phyloP scores from a whole-genome alignment of 2,888 invertebrate genomes.

The Acronicta alni region DNA sequence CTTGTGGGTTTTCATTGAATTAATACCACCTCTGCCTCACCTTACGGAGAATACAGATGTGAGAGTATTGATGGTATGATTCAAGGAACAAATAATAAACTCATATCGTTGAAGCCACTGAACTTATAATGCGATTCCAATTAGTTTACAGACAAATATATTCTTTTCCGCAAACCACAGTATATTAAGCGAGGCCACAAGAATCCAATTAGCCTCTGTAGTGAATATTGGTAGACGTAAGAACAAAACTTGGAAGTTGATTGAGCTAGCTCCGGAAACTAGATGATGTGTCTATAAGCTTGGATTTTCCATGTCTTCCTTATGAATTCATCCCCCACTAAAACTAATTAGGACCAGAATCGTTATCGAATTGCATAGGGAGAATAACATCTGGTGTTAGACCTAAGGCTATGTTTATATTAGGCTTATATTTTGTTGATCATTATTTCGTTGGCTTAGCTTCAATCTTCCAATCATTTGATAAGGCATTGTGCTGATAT shows the following conservation, averaged over 20 bases:
- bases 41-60: too few relatives aligned
- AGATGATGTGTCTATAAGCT: too few relatives aligned
- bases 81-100: not conserved
- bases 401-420: too few relatives aligned
- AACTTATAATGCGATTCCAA: not conserved
- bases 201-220: conserved; percentile 2
- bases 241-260: not conserved
- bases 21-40: too few relatives aligned
- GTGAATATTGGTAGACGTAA: not conserved
- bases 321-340: not conserved
- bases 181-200: not conserved
- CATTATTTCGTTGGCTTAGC: too few relatives aligned
- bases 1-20: too few relatives aligned
- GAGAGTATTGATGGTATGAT: too few relatives aligned
- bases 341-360: not conserved
- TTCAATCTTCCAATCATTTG: too few relatives aligned
- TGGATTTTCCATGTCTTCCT: not conserved
- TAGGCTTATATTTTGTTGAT: too few relatives aligned
- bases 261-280: not conserved
- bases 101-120: not conserved
- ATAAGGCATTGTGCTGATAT: too few relatives aligned
- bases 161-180: not conserved
- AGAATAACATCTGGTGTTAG: not conserved
- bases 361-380: not conserved
- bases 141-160: not conserved